Evolutionary conservation across 2,797 vertebrate genomes (phyloP).

Genomic region (Pristis pectinata): DNA sequence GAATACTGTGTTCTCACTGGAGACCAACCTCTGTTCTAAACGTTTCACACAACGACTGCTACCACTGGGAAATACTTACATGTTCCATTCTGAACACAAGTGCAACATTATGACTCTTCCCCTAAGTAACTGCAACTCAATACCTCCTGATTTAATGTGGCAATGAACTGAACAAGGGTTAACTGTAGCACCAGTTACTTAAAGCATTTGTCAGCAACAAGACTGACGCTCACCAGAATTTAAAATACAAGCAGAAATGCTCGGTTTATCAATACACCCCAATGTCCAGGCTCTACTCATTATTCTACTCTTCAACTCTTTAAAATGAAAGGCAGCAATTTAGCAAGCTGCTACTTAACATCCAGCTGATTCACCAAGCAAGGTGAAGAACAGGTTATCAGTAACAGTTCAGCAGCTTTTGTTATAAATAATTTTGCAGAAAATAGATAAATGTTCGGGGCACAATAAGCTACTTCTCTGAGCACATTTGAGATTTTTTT

Average conservation of each 20-base stretch:
- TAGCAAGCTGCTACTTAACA: not conserved
- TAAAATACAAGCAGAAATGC: not conserved
- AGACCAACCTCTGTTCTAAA: not conserved
- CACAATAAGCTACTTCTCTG: not conserved
- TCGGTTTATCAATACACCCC: not conserved
- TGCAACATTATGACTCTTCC: not conserved
- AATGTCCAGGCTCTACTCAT: not conserved
- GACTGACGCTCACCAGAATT: not conserved
- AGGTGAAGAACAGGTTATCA: not conserved
- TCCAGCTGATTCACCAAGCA: not conserved
- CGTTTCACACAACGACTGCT: not conserved
- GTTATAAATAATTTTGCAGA: not conserved
- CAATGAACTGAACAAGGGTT: not conserved
- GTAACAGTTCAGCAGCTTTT: too few relatives aligned
- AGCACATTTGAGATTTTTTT: not conserved
- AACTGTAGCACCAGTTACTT: not conserved
- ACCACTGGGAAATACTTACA: not conserved
- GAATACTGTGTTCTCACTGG: not conserved
- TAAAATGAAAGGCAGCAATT: not conserved
- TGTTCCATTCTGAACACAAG: not conserved
- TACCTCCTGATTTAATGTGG: not conserved
- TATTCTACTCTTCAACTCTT: not conserved
- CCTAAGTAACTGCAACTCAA: not conserved
- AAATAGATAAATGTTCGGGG: not conserved
- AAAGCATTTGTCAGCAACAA: not conserved